Evolutionary conservation across 2,888 invertebrate genomes (phyloP), one percentile per base, ranked within the genome.

Genomic region (Plemyria rubiginata): DNA sequence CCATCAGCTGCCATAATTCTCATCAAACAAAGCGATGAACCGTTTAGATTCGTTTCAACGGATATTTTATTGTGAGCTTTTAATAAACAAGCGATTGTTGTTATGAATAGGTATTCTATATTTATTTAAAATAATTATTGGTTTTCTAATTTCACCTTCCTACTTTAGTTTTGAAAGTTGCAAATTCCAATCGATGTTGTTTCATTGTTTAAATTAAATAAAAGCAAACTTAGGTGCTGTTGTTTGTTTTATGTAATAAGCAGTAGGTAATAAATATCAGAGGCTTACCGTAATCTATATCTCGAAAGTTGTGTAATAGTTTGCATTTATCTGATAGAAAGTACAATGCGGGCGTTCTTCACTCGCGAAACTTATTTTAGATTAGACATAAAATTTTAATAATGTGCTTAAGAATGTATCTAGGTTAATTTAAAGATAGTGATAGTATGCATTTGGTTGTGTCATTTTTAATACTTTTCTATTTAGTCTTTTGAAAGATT

Each of bases 321-420:
- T 78, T 70, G 48, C 43, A 59, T 73, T 81, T 90, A 90, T 90
- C 88, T 80, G 89, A 90, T 90, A 85, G 90, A 91, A 91, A 91
- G 90, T 87, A 79, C 73, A 79, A 78, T 77, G 58, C 62, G 74
- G 53, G 70, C 76, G 70, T 72, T 70, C 57, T 72, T 67, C 74
- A 74, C 71, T 73, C 66, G 69, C 72, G 70, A 71, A 78, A 71
- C 75, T 78, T 79, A 75, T 77, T 80, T 76, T 76, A 79, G 78
- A 74, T 75, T 28, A 57, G 49, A 54, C 48, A 53, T 52, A 6
- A 32, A 61, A 52, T 62, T 52, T 9, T 40, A 61, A 52, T 62
- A 13, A 36, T 45, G 16, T 45, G 16, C 45, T 45, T 16, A 16
- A 7, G 16, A 16, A 45, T 45, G 16, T 45, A 45, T 45, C 16